These are phyloP conservation scores for Elephas maximus DNA, from an alignment of 2,113 vertebrate genomes.

Conservation along the genomic window DNA sequence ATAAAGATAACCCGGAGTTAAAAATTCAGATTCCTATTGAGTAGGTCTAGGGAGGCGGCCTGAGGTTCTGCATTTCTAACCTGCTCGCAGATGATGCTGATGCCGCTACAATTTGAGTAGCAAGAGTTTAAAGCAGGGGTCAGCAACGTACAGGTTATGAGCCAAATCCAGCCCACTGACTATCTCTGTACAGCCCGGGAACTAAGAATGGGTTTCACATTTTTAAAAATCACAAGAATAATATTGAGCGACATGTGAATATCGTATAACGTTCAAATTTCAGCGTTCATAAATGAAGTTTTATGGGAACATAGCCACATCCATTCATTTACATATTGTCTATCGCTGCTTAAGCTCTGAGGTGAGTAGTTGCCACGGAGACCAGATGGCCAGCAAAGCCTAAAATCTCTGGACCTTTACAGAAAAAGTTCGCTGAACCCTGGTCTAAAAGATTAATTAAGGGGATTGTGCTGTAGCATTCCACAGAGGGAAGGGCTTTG, in stretches of 20 bases:
- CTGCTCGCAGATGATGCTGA: not conserved
- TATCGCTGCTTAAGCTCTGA: not conserved
- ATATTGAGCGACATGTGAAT: not conserved
- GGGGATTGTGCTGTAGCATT: not conserved
- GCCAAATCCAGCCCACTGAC: not conserved
- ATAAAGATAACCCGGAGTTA: not conserved
- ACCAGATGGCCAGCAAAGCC: not conserved
- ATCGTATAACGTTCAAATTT: slow-evolving; percentile 6
- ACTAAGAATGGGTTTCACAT: slow-evolving; percentile 1
- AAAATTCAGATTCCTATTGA: slow-evolving; percentile 54
- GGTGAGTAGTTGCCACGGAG: slow-evolving; percentile 6
- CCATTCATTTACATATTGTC: not conserved
- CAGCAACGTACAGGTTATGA: not conserved
- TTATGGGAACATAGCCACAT: not conserved
- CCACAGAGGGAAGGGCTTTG: not conserved
- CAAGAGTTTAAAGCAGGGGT: not conserved
- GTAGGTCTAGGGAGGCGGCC: not conserved
- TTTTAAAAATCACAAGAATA: not conserved
- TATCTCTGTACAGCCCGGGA: not conserved
- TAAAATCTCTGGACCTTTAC: slow-evolving; percentile 27
- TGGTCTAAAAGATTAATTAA: slow-evolving; percentile 41
- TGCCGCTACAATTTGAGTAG: not conserved
- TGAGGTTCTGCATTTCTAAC: slow-evolving; percentile 52
- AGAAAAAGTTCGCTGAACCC: not conserved
- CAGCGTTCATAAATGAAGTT: not conserved